Evolutionary conservation across 37 sponge, comb jelly and placozoan genomes (phyloP).

Genomic region (Haliclona indistincta): DNA sequence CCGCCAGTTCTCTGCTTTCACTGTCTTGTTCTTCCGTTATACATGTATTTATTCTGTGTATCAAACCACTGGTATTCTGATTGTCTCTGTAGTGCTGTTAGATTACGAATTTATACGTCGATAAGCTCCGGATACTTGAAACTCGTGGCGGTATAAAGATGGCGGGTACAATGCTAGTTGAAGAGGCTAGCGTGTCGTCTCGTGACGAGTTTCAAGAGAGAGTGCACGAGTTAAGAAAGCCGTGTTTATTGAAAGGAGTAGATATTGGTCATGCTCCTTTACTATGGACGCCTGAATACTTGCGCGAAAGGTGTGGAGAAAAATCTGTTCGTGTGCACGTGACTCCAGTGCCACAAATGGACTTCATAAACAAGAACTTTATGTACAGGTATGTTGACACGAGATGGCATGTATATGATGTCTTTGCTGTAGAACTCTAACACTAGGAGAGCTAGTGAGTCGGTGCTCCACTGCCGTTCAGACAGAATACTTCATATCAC

Average conservation of each 20-base stretch:
- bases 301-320: conserved; percentile 45
- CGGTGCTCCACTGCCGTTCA: conserved; percentile 32
- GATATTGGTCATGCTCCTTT: conserved; percentile 66
- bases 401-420: background rate
- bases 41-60: no score
- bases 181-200: background rate
- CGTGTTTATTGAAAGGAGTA: conserved; percentile 64
- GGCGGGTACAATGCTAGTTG: background rate
- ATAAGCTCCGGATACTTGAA: no score
- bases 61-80: no score
- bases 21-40: no score
- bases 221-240: conserved; percentile 46
- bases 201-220: conserved; percentile 21
- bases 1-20: no score
- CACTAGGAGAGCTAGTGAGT: conserved; percentile 75
- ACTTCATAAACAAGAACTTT: conserved; percentile 86
- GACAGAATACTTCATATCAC: conserved; percentile 50
- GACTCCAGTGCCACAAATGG: conserved; percentile 62
- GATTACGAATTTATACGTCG: no score
- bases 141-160: no score
- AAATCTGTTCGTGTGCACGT: conserved; percentile 79
- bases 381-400: conserved; percentile 60
- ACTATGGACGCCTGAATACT: conserved; percentile 80
- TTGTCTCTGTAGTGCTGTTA: no score
- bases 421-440: conserved; percentile 62